These are phyloP conservation scores for Reticulitermes speratus DNA, from an alignment of 1,140 invertebrate genomes.

Conservation along the genomic window DNA sequence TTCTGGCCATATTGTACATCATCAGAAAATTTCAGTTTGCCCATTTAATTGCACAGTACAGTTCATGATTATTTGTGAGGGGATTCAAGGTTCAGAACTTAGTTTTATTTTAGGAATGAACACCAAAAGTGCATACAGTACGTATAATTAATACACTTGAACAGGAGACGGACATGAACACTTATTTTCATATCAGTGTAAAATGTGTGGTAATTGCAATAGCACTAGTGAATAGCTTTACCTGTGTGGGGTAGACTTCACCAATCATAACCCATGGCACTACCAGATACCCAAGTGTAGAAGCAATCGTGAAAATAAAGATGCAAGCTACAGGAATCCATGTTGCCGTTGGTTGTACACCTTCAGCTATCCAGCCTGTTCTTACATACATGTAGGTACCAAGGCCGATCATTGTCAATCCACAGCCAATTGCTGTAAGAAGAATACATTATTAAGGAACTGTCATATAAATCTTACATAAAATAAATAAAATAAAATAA, in stretches of 20 bases:
- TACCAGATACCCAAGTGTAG: conserved; percentile 66
- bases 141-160: too few species aligned
- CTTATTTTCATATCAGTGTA: too few species aligned
- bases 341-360: conserved; percentile 47
- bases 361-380: conserved; percentile 44
- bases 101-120: too few species aligned
- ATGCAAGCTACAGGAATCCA: conserved; percentile 65
- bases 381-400: conserved; percentile 60
- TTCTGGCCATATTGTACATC: too few species aligned
- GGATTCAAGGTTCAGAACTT: too few species aligned
- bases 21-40: too few species aligned
- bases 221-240: conserved; percentile 22
- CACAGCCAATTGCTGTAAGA: conserved; percentile 59
- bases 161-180: too few species aligned
- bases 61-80: too few species aligned
- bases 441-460: conserved; percentile 20
- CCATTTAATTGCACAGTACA: too few species aligned
- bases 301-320: conserved; percentile 61
- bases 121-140: too few species aligned
- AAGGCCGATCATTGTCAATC: conserved; percentile 60
- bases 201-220: too few species aligned
- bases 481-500: neutral
- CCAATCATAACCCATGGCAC: conserved; percentile 75
- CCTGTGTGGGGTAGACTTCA: conserved; percentile 60
- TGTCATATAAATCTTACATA: neutral